A percentile compares a stretch with the other conserved stretches of the same genome.
These are phyloP conservation scores for Drosophila kanapiae DNA, from an alignment of 1,140 invertebrate genomes.

Conservation along the genomic window DNA sequence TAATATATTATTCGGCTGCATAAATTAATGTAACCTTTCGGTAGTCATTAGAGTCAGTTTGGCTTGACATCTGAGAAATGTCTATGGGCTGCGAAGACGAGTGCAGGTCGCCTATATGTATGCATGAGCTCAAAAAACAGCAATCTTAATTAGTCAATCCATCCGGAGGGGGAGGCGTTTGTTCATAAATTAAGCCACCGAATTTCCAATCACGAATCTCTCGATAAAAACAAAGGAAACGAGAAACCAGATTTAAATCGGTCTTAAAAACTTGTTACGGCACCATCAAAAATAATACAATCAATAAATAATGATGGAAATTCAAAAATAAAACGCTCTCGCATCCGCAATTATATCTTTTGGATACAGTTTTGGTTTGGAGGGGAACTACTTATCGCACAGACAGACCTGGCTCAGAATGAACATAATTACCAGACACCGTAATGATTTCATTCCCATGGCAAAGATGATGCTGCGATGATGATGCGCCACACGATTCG, in stretches of 20 bases:
- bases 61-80: conserved; percentile 6
- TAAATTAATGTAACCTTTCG: conserved; percentile 19
- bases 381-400: conserved; percentile 28
- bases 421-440: conserved; percentile 24
- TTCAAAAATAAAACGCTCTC: conserved; percentile 17
- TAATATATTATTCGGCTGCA: conserved; percentile 10
- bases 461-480: neutral
- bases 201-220: conserved; percentile 9
- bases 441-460: conserved; percentile 11
- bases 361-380: neutral
- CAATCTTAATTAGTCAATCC: conserved; percentile 28
- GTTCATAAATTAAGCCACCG: conserved; percentile 29
- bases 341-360: conserved; percentile 33
- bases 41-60: conserved; percentile 10
- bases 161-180: neutral
- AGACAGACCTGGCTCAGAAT: conserved; percentile 26
- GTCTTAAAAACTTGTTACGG: conserved; percentile 35
- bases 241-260: neutral
- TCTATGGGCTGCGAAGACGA: neutral
- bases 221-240: conserved; percentile 13
- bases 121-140: conserved; percentile 6
- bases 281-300: conserved; percentile 13
- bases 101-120: conserved; percentile 18
- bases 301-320: conserved; percentile 23
- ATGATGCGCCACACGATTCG: neutral